A percentile compares a stretch with the other conserved stretches of the same genome.
Evolutionary conservation across 2,888 invertebrate species (phyloP).

Genomic region (Archips crataeganus): DNA sequence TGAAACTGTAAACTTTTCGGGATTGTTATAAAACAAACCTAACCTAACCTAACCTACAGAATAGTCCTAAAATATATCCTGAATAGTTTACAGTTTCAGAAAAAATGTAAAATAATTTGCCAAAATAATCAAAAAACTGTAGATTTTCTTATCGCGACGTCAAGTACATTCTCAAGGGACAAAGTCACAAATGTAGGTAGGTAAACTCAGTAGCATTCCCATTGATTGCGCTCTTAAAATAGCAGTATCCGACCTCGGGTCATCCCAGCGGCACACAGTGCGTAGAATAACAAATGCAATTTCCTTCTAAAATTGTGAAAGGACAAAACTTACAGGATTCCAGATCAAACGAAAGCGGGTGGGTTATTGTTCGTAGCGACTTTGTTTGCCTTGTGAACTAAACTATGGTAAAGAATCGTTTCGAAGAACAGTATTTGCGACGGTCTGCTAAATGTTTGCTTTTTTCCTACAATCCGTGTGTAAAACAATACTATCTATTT

Average conservation of each 20-base stretch:
- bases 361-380: not conserved
- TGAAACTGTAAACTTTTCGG: too few relatives aligned
- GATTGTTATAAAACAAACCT: too few relatives aligned
- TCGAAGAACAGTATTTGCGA: not conserved
- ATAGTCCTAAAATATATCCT: too few relatives aligned
- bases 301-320: slow-evolving; percentile 8
- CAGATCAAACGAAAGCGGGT: not conserved
- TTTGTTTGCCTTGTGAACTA: not conserved
- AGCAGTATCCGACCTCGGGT: not conserved
- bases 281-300: slow-evolving; percentile 20
- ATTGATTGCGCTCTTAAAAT: not conserved
- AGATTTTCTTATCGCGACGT: too few relatives aligned
- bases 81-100: too few relatives aligned
- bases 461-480: too few relatives aligned
- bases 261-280: slow-evolving; percentile 10
- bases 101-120: too few relatives aligned
- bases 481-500: too few relatives aligned
- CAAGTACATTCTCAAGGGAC: not conserved
- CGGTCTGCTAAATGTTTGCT: too few relatives aligned
- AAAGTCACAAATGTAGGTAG: not conserved
- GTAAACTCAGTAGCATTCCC: not conserved
- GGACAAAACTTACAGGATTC: slow-evolving; percentile 3
- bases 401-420: not conserved
- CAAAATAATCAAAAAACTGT: too few relatives aligned
- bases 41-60: too few relatives aligned